Evolutionary conservation across 2,797 vertebrate genomes (phyloP).

Genomic region (Spatula versicolor): DNA sequence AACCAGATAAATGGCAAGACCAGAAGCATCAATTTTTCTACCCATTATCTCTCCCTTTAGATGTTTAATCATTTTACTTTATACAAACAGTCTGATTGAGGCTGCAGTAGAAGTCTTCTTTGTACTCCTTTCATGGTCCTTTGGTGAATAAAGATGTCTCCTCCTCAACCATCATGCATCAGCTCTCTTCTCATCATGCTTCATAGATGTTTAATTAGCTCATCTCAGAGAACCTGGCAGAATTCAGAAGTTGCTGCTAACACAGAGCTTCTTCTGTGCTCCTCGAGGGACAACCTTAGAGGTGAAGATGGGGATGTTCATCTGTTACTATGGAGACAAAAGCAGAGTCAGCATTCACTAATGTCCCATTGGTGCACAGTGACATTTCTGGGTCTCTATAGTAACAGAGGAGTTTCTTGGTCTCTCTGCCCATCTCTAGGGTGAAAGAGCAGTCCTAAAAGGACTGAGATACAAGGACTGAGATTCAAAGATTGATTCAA

Average conservation of each 20-base stretch:
- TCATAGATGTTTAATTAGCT: neutral
- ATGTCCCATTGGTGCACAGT: neutral
- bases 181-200: neutral
- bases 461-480: neutral
- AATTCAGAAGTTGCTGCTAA: neutral
- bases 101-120: neutral
- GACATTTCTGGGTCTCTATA: neutral
- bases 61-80: neutral
- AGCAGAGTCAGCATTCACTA: neutral
- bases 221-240: neutral
- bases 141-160: neutral
- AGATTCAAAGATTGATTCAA: neutral
- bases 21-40: neutral
- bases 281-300: neutral
- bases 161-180: neutral
- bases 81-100: neutral
- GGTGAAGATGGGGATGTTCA: neutral
- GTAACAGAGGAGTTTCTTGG: neutral
- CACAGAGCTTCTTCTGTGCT: neutral
- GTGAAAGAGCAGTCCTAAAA: neutral
- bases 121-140: neutral
- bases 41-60: neutral
- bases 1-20: neutral
- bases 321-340: slow-evolving; percentile 23
- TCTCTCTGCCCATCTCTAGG: neutral